Conservation (phyloP, 2,797 vertebrate genomes). For the Sebastes matsubarae region DNA sequence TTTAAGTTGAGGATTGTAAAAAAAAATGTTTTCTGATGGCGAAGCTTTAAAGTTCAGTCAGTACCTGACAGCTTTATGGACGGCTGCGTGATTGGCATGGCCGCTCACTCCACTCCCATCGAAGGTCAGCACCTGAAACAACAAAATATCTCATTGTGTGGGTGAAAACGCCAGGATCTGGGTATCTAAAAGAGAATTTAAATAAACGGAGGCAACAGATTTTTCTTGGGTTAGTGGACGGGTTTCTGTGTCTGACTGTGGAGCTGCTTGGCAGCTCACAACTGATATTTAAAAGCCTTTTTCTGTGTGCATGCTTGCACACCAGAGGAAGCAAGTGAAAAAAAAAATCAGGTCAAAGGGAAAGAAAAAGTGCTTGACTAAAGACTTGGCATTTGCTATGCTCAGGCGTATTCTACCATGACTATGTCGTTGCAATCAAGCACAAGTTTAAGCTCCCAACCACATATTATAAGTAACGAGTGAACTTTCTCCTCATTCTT, state of each 20-base stretch:
- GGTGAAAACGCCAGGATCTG: slow-evolving; percentile 35
- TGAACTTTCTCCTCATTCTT: slow-evolving; percentile 8
- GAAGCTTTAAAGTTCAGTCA: background rate
- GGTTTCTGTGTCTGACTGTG: slow-evolving; percentile 54
- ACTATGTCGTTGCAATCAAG: slow-evolving; percentile 39
- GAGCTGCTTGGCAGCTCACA: slow-evolving; percentile 66
- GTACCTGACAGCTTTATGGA: slow-evolving; percentile 86
- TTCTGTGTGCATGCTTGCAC: slow-evolving; percentile 61
- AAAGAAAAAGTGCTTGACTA: slow-evolving; percentile 56
- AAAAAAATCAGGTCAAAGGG: slow-evolving; percentile 59
- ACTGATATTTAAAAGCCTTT: slow-evolving; percentile 71
- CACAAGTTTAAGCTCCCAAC: slow-evolving; percentile 17
- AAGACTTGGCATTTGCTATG: slow-evolving; percentile 44
- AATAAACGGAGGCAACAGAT: slow-evolving; percentile 40
- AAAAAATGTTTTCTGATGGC: background rate
- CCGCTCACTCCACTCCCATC: slow-evolving; percentile 93
- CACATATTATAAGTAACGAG: background rate
- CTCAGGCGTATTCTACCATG: slow-evolving; percentile 31
- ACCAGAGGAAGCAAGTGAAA: slow-evolving; percentile 48
- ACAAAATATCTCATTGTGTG: slow-evolving; percentile 57
- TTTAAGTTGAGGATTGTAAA: slow-evolving; percentile 3
- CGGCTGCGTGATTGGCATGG: slow-evolving; percentile 90
- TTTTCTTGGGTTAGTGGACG: slow-evolving; percentile 44
- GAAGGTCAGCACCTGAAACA: slow-evolving; percentile 93
- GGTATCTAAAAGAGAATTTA: slow-evolving; percentile 42